These are phyloP conservation scores for Dasyornis broadbenti DNA, from an alignment of 2,113 vertebrate genomes.

Conservation along the genomic window DNA sequence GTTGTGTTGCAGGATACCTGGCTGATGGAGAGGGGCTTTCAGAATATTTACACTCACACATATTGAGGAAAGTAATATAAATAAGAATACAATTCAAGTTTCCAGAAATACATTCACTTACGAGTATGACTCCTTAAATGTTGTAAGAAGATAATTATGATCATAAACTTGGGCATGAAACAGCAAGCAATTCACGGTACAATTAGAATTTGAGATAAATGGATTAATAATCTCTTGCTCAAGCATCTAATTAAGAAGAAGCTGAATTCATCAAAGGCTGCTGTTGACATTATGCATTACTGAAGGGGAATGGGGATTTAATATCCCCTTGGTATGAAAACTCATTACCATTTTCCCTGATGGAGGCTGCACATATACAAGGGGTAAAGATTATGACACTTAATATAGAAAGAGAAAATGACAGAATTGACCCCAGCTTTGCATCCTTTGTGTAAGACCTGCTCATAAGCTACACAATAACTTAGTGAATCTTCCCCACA, in stretches of 20 bases:
- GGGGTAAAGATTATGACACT: background rate
- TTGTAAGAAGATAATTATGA: background rate
- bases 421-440: background rate
- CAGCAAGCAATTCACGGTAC: background rate
- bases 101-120: background rate
- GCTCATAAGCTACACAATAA: background rate
- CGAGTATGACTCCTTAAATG: background rate
- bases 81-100: background rate
- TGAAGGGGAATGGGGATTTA: conserved; percentile 8
- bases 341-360: background rate
- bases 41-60: background rate
- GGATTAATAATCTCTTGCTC: conserved; percentile 24
- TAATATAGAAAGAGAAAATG: background rate
- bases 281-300: conserved; percentile 13
- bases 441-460: background rate
- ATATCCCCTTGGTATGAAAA: background rate
- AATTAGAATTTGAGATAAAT: conserved; percentile 23
- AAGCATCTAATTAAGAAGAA: conserved; percentile 13
- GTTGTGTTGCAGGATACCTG: background rate
- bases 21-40: background rate
- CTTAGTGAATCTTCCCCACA: background rate
- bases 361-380: background rate
- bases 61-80: background rate
- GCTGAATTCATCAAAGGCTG: conserved; percentile 17
- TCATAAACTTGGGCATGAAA: background rate